Base-by-base conservation (phyloP, 1,140 invertebrate genomes). In the Xylocopa sonorina region DNA sequence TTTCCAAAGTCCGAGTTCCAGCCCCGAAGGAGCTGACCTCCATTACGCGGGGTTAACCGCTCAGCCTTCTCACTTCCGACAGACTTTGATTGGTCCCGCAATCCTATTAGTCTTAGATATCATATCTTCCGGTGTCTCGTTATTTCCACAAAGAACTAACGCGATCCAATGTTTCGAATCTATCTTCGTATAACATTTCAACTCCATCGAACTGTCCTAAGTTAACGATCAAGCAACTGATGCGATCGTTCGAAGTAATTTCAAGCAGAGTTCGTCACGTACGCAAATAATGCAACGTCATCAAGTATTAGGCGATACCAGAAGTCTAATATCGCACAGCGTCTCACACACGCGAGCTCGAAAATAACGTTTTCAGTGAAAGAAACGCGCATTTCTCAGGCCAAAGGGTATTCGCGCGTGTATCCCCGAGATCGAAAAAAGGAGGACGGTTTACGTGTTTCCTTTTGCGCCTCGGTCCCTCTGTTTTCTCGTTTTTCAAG, bases 41-140 rank as follows among this genome's bases (percentile, higher is more conserved):
- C 87, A 92, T 92, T 92, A 91, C 89, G 88, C 84, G 88, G 87
- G 90, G 90, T 92, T 92, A 92, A 92, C 90, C 91, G 87, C 90
- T 89, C 83, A 83, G 85, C 85, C 88, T 88, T 89, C 88, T 87
- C 89, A 90, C 89, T 92, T 91, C 83, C 80, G 72, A 68, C 66
- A 84, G 88, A 91, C 90, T 92, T 91, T 92, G 91, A 92, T 92
- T 92, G 89, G 89, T 80, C 86, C 84, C 66, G 80, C 84, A 89
- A 91, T 92, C 88, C 90, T 86, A 91, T 92, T 91, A 91, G 90
- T 90, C 88, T 83, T 72, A 80, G 78, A 85, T 75, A 82, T 71
- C 62, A 71, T 57, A 66, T 77, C 51, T 82, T 83, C 74, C 63
- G 48, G 69, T 32, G 58, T 74, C 67, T 83, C 53, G 66, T 46